Conservation (phyloP, 2,888 invertebrate genomes). For the Andricus curvator region DNA sequence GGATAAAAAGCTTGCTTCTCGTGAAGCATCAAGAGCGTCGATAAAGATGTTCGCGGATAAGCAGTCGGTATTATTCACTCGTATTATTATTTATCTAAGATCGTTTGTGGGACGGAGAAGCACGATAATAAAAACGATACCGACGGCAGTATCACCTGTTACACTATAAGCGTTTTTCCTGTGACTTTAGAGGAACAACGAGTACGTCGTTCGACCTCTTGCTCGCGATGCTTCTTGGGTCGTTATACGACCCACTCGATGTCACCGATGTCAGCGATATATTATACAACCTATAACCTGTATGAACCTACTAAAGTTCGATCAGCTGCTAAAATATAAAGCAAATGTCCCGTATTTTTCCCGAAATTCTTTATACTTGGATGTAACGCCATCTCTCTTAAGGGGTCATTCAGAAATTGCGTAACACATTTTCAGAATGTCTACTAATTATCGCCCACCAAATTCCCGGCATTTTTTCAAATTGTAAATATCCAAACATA, state of each 20-base stretch:
- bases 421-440: too few species aligned
- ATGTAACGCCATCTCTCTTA: too few species aligned
- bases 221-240: constrained; percentile 34
- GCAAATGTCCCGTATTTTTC: too few species aligned
- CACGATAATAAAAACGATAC: constrained; percentile 48
- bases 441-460: too few species aligned
- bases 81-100: constrained; percentile 56
- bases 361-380: too few species aligned
- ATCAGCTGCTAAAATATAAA: constrained; percentile 3
- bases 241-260: constrained; percentile 27
- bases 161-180: constrained; percentile 59
- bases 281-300: constrained; percentile 23
- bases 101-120: constrained; percentile 58
- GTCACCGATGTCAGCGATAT: background rate
- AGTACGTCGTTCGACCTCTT: constrained; percentile 33
- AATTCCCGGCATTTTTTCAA: too few species aligned
- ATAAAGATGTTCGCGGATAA: constrained; percentile 72
- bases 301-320: constrained; percentile 22
- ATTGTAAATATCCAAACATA: too few species aligned
- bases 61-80: constrained; percentile 62
- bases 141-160: constrained; percentile 66
- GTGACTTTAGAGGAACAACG: constrained; percentile 37
- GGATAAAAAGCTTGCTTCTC: constrained; percentile 52
- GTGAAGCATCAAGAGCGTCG: constrained; percentile 53
- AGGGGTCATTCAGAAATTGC: too few species aligned